phyloP scores from a whole-genome alignment of 2,888 invertebrate species.

The Acrobasis suavella region DNA sequence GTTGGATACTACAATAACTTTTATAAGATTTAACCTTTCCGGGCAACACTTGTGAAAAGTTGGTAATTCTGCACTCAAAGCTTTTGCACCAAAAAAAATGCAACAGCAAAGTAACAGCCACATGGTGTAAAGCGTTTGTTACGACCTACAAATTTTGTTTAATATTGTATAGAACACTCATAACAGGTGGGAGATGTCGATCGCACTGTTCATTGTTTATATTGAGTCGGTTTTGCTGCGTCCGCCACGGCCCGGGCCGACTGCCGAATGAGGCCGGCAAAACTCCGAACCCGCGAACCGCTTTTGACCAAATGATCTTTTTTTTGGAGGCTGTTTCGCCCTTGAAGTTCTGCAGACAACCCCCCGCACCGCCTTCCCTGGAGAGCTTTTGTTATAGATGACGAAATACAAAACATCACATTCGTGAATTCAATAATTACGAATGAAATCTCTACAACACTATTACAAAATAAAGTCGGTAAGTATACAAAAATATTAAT shows the following conservation, averaged over 20 bases:
- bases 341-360: conserved; percentile 47
- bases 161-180: conserved; percentile 44
- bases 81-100: conserved; percentile 43
- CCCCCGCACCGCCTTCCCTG: conserved; percentile 27
- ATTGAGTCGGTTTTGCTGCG: conserved; percentile 45
- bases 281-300: conserved; percentile 17
- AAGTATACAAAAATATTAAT: background rate
- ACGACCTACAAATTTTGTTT: conserved; percentile 31
- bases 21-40: conserved; percentile 55
- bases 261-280: conserved; percentile 50
- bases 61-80: conserved; percentile 38
- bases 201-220: conserved; percentile 65
- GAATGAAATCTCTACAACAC: conserved; percentile 1
- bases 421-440: background rate
- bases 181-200: conserved; percentile 64
- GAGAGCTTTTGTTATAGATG: conserved; percentile 28
- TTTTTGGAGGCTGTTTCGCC: conserved; percentile 65
- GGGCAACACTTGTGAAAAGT: conserved; percentile 71
- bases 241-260: conserved; percentile 54
- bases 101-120: conserved; percentile 51
- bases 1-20: conserved; percentile 44
- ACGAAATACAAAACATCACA: background rate
- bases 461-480: background rate
- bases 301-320: conserved; percentile 37
- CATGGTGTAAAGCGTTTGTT: conserved; percentile 47